phyloP scores from a whole-genome alignment of 2,888 invertebrate genomes.

The Idaea biselata region DNA sequence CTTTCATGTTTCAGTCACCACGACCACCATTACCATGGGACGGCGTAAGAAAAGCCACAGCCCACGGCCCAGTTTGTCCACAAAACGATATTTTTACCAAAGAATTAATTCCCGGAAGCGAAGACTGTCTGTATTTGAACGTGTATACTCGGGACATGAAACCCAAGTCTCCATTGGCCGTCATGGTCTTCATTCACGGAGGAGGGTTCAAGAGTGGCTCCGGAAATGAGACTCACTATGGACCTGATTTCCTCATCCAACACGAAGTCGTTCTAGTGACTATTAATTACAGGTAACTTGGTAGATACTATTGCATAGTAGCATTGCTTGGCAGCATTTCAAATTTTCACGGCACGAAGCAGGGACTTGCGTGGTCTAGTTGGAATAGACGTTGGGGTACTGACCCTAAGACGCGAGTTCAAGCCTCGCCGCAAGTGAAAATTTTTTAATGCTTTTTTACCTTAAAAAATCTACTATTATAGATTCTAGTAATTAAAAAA shows the following conservation, averaged over 20 bases:
- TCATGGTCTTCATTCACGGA: slow-evolving; percentile 56
- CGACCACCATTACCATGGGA: slow-evolving; percentile 43
- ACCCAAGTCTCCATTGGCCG: slow-evolving; percentile 34
- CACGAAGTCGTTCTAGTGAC: slow-evolving; percentile 50
- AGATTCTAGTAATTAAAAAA: too few relatives aligned
- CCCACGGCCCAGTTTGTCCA: slow-evolving; percentile 42
- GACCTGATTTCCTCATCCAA: slow-evolving; percentile 48
- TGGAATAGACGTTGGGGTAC: too few relatives aligned
- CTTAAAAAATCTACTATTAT: too few relatives aligned
- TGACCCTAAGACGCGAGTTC: too few relatives aligned
- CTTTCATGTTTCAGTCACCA: slow-evolving; percentile 40
- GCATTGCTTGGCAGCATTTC: too few relatives aligned
- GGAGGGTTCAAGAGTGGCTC: slow-evolving; percentile 48
- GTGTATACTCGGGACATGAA: slow-evolving; percentile 45
- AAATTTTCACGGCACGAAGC: too few relatives aligned
- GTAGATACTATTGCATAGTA: too few relatives aligned
- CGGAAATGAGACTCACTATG: slow-evolving; percentile 41
- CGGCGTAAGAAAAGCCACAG: slow-evolving; percentile 41
- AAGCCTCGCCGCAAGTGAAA: too few relatives aligned
- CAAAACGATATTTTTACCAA: slow-evolving; percentile 39
- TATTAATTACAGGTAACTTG: slow-evolving; percentile 44
- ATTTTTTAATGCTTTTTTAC: too few relatives aligned
- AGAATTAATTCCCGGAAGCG: slow-evolving; percentile 34
- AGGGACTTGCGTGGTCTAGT: too few relatives aligned
- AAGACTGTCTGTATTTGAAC: slow-evolving; percentile 53